Evolutionary conservation across 2,113 vertebrate species (phyloP).

Genomic region (Cephalopholis sonnerati): DNA sequence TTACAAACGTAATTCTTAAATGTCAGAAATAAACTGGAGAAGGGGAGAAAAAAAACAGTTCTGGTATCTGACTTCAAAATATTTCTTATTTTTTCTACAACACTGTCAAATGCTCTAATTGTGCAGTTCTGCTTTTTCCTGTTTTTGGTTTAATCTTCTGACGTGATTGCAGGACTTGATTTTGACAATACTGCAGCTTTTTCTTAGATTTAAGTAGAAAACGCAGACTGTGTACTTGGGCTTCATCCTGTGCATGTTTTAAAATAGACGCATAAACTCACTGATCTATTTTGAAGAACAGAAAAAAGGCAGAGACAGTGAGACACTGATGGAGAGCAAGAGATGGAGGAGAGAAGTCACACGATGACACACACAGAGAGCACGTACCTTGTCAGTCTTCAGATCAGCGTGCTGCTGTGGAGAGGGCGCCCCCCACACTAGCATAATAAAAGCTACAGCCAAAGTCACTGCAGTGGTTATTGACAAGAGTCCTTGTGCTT

Average conservation of each 20-base stretch:
- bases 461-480: constrained; percentile 87
- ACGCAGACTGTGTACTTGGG: not conserved
- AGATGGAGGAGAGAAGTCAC: constrained; percentile 40
- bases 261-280: not conserved
- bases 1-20: not conserved
- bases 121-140: not conserved
- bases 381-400: constrained; percentile 97
- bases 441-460: constrained; percentile 90
- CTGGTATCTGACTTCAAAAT: not conserved
- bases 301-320: constrained; percentile 26
- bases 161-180: not conserved
- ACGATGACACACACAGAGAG: constrained; percentile 65
- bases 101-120: not conserved
- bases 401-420: constrained; percentile 97
- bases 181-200: not conserved
- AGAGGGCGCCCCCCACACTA: constrained; percentile 95
- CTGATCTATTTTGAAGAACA: not conserved
- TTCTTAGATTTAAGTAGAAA: not conserved
- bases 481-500: constrained; percentile 76
- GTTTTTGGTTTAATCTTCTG: not conserved
- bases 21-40: not conserved
- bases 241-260: not conserved
- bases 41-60: not conserved
- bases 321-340: constrained; percentile 16
- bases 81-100: not conserved